Conservation (phyloP, 2,888 invertebrate genomes). For the Agriopis leucophaearia region DNA sequence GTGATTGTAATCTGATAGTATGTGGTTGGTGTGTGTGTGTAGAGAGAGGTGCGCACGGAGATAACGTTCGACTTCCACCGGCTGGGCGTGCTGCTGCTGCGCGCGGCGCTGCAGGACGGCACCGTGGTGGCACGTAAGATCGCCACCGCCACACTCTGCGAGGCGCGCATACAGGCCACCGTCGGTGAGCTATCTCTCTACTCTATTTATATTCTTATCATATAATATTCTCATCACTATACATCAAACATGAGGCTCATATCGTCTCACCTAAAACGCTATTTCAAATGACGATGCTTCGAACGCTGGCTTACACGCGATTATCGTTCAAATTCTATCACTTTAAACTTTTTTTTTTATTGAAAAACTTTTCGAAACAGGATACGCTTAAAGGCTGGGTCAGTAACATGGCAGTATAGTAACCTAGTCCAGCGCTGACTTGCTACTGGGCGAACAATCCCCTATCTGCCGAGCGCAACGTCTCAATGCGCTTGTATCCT, state of each 20-base stretch:
- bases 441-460: too few relatives aligned
- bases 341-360: not conserved
- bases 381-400: too few relatives aligned
- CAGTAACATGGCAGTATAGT: too few relatives aligned
- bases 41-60: conserved; percentile 88
- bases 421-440: too few relatives aligned
- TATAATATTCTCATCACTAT: too few relatives aligned
- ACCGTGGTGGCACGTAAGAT: conserved; percentile 93
- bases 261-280: not conserved
- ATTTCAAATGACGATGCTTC: not conserved
- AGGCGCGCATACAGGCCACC: conserved; percentile 95
- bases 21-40: conserved; percentile 29
- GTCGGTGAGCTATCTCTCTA: conserved; percentile 81
- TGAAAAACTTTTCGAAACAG: not conserved
- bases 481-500: too few relatives aligned
- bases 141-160: conserved; percentile 96
- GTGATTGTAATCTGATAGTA: not conserved
- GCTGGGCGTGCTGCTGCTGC: conserved; percentile 93
- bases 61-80: conserved; percentile 97
- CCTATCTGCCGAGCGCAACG: too few relatives aligned
- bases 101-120: conserved; percentile 92
- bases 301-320: not conserved
- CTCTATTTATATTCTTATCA: too few relatives aligned
- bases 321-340: not conserved
- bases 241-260: too few relatives aligned